Conservation (phyloP, 1,140 invertebrate species). For the Eupeodes corollae region DNA sequence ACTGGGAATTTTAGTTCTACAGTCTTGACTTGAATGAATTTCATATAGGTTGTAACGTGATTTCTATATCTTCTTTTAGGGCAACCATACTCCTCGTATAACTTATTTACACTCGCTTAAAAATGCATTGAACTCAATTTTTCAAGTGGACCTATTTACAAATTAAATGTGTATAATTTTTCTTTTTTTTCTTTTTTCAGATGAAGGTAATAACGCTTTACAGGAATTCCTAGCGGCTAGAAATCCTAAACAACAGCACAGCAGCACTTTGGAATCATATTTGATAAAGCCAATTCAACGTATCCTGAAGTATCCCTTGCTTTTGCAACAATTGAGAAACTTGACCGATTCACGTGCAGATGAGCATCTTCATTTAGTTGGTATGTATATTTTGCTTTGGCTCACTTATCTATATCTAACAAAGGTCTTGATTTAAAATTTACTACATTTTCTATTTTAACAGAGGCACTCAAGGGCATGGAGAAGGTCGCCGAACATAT, state of each 20-base stretch:
- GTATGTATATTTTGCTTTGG: conserved; percentile 44
- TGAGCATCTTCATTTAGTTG: conserved; percentile 85
- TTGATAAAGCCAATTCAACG: conserved; percentile 98
- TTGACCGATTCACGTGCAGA: conserved; percentile 84
- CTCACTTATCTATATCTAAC: no score
- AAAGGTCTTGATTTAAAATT: no score
- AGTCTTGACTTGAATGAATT: no score
- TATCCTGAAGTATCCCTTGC: conserved; percentile 93
- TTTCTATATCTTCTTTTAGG: no score
- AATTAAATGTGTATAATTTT: no score
- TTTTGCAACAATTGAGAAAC: conserved; percentile 89
- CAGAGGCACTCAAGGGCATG: conserved; percentile 90
- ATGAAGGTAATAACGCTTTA: conserved; percentile 90
- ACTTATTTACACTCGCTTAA: no score
- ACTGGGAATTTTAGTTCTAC: no score
- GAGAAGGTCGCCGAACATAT: conserved; percentile 99
- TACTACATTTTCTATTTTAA: not conserved
- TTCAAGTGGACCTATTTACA: no score
- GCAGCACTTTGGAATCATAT: conserved; percentile 92
- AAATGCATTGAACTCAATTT: no score
- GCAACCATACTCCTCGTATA: no score
- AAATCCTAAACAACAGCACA: conserved; percentile 92
- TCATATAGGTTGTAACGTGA: no score
- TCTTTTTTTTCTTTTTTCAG: conserved; percentile 38
- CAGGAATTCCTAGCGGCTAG: conserved; percentile 88